Percentiles rank a stretch among this genome's conserved stretches.
phyloP scores from a whole-genome alignment of 1,140 invertebrate genomes.

The Sycophaga agraensis region DNA sequence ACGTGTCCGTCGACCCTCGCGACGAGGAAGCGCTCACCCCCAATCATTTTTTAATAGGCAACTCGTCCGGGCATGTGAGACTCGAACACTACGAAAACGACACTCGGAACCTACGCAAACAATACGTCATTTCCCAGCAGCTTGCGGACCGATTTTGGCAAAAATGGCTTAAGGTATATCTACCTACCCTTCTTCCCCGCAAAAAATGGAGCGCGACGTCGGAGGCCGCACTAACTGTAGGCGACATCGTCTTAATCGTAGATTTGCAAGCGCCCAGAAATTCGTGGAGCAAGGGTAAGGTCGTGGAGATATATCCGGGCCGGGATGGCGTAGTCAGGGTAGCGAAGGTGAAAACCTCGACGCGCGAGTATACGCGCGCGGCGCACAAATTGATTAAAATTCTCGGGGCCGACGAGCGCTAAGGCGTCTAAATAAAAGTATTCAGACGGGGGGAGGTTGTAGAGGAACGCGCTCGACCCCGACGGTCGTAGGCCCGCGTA shows the following conservation, averaged over 20 bases:
- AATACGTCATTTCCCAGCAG: conserved; percentile 1
- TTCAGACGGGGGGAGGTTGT: too few relatives aligned
- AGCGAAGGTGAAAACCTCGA: neutral
- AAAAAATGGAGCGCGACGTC: conserved; percentile 19
- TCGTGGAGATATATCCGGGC: neutral
- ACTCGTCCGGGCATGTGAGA: neutral
- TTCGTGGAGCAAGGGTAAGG: neutral
- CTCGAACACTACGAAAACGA: neutral
- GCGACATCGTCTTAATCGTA: neutral
- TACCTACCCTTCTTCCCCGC: conserved; percentile 7
- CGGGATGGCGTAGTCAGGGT: neutral
- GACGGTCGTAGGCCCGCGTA: too few relatives aligned
- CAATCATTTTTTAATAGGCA: conserved; percentile 43
- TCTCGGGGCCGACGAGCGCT: too few relatives aligned
- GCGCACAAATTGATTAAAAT: neutral
- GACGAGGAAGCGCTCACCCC: conserved; percentile 32
- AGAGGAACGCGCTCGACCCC: too few relatives aligned
- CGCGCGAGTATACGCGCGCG: neutral
- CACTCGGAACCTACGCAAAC: neutral
- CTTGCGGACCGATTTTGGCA: conserved; percentile 1
- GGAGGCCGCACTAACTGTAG: neutral
- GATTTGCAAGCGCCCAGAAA: neutral
- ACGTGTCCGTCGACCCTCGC: neutral
- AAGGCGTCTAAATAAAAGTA: too few relatives aligned
- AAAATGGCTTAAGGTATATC: conserved; percentile 17